These are phyloP conservation scores for Unio delphinus DNA, from an alignment of 2,888 invertebrate species.

Conservation along the genomic window DNA sequence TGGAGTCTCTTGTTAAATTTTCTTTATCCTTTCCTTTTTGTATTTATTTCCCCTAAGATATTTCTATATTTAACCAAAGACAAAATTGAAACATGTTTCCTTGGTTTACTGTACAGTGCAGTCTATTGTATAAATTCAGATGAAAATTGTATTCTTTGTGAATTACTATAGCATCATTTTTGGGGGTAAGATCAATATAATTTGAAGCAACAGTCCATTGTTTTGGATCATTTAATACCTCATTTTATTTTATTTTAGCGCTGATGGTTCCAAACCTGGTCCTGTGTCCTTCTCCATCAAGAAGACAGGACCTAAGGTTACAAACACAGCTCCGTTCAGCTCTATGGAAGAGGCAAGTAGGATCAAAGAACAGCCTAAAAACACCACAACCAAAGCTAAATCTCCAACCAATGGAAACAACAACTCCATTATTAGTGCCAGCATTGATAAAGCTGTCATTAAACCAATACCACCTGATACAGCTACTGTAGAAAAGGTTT, in stretches of 20 bases:
- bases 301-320: constrained; percentile 33
- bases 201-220: too few species aligned
- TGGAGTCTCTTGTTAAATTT: too few species aligned
- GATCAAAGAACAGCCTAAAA: constrained; percentile 21
- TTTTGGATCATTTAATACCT: background rate
- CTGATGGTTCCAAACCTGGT: constrained; percentile 31
- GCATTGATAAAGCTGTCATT: constrained; percentile 1
- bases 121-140: too few species aligned
- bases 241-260: constrained; percentile 14
- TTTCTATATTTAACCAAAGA: too few species aligned
- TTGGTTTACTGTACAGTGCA: too few species aligned
- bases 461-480: background rate
- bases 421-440: constrained; percentile 15
- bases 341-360: constrained; percentile 19
- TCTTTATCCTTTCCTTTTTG: too few species aligned
- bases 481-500: constrained; percentile 1
- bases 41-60: too few species aligned
- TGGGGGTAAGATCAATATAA: too few species aligned
- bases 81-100: too few species aligned
- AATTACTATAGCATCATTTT: too few species aligned
- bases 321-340: constrained; percentile 35
- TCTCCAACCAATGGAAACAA: constrained; percentile 17
- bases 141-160: too few species aligned
- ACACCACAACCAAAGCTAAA: constrained; percentile 1
- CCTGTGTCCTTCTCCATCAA: constrained; percentile 47